phyloP scores from a whole-genome alignment of 1,140 invertebrate genomes.

The Glossosoma conforme region DNA sequence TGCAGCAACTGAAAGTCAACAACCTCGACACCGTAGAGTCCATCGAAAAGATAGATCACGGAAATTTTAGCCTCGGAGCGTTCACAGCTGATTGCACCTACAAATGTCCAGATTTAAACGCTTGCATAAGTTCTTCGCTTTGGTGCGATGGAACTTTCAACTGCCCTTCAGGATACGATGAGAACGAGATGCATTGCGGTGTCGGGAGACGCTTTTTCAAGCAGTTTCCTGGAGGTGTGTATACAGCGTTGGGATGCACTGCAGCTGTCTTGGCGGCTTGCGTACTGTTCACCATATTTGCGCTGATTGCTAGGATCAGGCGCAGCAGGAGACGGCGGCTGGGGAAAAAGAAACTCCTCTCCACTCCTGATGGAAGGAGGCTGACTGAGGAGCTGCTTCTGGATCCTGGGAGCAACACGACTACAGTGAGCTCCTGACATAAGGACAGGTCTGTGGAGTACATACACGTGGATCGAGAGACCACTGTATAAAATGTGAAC shows the following conservation, averaged over 20 bases:
- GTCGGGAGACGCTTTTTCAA: conserved; percentile 48
- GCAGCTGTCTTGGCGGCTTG: conserved; percentile 52
- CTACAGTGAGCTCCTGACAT: conserved; percentile 67
- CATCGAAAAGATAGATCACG: conserved; percentile 25
- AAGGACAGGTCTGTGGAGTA: conserved; percentile 82
- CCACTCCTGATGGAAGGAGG: conserved; percentile 48
- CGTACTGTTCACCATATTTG: conserved; percentile 50
- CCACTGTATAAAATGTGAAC: conserved; percentile 70
- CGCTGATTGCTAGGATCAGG: conserved; percentile 38
- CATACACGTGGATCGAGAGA: conserved; percentile 83
- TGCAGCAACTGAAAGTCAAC: conserved; percentile 52
- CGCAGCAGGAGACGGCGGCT: conserved; percentile 41
- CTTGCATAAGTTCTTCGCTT: conserved; percentile 76
- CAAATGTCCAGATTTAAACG: conserved; percentile 83
- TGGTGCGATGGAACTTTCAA: conserved; percentile 84
- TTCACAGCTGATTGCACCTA: conserved; percentile 58
- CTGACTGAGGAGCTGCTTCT: conserved; percentile 54
- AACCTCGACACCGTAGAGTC: conserved; percentile 38
- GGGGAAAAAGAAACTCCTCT: conserved; percentile 52
- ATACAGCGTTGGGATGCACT: conserved; percentile 52
- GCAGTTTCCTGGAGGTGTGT: conserved; percentile 46
- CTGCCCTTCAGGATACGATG: conserved; percentile 81
- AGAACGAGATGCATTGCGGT: conserved; percentile 66
- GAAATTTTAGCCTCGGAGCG: conserved; percentile 52
- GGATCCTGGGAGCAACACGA: conserved; percentile 52